phyloP scores from a whole-genome alignment of 2,888 invertebrate species.

The Aspidiotus rigidus region DNA sequence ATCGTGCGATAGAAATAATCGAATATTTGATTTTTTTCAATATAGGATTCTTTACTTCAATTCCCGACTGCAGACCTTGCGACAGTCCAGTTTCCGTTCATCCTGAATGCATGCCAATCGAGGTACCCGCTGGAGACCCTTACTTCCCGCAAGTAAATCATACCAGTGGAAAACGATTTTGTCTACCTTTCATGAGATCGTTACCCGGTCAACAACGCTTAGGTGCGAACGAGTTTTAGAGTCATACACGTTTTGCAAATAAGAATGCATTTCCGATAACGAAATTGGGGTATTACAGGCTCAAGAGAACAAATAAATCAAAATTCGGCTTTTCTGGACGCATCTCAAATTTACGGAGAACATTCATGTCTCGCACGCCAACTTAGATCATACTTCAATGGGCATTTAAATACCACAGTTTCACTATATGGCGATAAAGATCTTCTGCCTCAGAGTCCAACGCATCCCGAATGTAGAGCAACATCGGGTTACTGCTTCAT shows the following conservation, averaged over 20 bases:
- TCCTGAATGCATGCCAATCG: constrained; percentile 88
- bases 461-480: constrained; percentile 80
- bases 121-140: constrained; percentile 77
- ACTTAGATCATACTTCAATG: constrained; percentile 63
- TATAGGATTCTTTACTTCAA: constrained; percentile 72
- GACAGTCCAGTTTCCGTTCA: constrained; percentile 80
- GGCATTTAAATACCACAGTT: constrained; percentile 70
- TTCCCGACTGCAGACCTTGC: constrained; percentile 80
- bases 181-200: constrained; percentile 91
- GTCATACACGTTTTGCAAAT: neutral
- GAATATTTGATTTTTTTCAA: constrained; percentile 10
- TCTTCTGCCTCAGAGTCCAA: constrained; percentile 64
- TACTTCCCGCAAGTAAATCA: constrained; percentile 80
- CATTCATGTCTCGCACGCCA: constrained; percentile 68
- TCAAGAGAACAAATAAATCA: constrained; percentile 90
- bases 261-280: neutral
- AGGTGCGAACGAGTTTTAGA: constrained; percentile 6
- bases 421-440: constrained; percentile 63
- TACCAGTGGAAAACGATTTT: constrained; percentile 70
- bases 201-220: constrained; percentile 64
- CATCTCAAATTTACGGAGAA: constrained; percentile 81
- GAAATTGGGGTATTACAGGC: constrained; percentile 44
- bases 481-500: constrained; percentile 77
- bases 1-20: constrained; percentile 1
- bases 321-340: constrained; percentile 82